Conservation (phyloP, 1,140 invertebrate species). For the Hydropsyche tenuis region DNA sequence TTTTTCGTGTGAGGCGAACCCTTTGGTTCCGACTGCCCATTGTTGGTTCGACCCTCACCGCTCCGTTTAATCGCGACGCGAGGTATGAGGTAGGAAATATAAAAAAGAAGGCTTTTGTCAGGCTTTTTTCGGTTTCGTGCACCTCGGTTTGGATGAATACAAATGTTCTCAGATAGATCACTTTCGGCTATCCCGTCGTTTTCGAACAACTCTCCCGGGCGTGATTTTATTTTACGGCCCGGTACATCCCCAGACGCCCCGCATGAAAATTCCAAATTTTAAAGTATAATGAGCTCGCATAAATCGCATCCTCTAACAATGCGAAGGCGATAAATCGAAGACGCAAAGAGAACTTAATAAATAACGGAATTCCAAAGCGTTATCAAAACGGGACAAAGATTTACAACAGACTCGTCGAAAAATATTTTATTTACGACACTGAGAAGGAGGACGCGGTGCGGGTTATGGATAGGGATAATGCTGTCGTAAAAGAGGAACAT, state of each 20-base stretch:
- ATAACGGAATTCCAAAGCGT: too few relatives aligned
- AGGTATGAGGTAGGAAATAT: background rate
- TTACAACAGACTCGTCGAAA: too few relatives aligned
- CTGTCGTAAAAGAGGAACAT: too few relatives aligned
- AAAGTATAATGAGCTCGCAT: conserved; percentile 9
- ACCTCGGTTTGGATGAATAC: conserved; percentile 24
- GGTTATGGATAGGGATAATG: too few relatives aligned
- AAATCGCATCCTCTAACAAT: too few relatives aligned
- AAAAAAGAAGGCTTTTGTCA: conserved; percentile 9
- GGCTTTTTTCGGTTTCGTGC: conserved; percentile 3
- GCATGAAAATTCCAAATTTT: background rate
- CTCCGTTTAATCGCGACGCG: background rate
- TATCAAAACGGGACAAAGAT: too few relatives aligned
- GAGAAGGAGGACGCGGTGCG: too few relatives aligned
- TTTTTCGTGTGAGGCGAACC: background rate
- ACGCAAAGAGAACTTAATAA: too few relatives aligned
- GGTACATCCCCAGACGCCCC: background rate
- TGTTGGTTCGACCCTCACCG: background rate
- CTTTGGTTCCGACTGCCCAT: background rate
- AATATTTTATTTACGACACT: too few relatives aligned
- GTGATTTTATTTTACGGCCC: conserved; percentile 6
- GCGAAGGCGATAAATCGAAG: too few relatives aligned
- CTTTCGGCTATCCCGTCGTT: background rate
- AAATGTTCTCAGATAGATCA: conserved; percentile 26
- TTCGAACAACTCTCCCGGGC: conserved; percentile 18